Evolutionary conservation across 2,113 vertebrate genomes (phyloP).

Genomic region (Prunella fulvescens): DNA sequence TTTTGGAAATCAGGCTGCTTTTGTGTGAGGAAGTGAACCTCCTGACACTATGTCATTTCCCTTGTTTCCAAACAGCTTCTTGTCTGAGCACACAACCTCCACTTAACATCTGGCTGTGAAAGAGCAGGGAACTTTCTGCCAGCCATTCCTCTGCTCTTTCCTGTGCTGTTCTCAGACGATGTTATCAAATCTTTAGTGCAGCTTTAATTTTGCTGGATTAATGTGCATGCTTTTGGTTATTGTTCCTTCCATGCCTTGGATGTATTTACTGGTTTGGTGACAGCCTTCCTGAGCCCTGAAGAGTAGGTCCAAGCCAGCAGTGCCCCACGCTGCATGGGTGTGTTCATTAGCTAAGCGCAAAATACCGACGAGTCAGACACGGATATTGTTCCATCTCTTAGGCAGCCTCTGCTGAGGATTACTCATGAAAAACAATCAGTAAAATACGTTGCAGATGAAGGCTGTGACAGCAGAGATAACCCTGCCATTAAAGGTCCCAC

Average conservation of each 20-base stretch:
- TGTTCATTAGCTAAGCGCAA: background rate
- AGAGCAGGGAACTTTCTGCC: background rate
- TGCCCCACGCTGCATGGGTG: background rate
- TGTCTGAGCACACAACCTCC: background rate
- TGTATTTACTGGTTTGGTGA: background rate
- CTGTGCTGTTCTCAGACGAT: background rate
- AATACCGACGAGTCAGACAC: background rate
- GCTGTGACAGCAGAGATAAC: constrained; percentile 10
- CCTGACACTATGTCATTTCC: constrained; percentile 50
- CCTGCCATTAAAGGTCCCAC: background rate
- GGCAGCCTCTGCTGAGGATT: background rate
- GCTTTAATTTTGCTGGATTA: background rate
- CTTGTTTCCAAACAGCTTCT: constrained; percentile 6
- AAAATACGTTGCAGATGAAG: background rate
- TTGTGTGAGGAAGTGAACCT: constrained; percentile 61
- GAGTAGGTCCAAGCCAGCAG: background rate
- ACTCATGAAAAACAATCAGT: constrained; percentile 29
- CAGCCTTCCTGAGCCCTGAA: background rate
- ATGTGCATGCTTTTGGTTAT: background rate
- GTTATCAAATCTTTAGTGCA: background rate
- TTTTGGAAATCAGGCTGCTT: constrained; percentile 27
- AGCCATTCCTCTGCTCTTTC: background rate
- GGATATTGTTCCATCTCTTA: background rate
- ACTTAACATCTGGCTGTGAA: background rate
- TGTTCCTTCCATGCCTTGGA: background rate